Conservation (phyloP, 35 echinoderm and acorn worm species). For the Heliocidaris erythrogramma region DNA sequence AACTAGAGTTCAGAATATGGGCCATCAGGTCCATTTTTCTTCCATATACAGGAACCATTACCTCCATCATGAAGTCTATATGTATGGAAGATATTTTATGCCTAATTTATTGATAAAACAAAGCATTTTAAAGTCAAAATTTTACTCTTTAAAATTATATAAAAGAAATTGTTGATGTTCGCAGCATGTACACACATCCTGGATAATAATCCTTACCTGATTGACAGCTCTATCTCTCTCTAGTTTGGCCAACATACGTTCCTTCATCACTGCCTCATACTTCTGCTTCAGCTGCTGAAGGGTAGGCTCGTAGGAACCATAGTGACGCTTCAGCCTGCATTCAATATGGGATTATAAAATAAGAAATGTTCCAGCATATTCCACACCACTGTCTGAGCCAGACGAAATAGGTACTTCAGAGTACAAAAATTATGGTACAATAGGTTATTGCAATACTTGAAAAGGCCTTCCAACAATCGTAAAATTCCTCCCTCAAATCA, state of each 20-base stretch:
- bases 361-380: no score
- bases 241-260: constrained; percentile 95
- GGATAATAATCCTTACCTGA: constrained; percentile 55
- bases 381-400: no score
- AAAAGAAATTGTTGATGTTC: no score
- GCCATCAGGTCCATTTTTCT: no score
- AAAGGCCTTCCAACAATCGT: background rate
- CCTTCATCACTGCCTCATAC: constrained; percentile 97
- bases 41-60: no score
- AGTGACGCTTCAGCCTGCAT: constrained; percentile 88
- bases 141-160: no score
- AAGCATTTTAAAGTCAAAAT: no score
- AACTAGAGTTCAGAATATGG: no score
- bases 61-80: no score
- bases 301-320: constrained; percentile 93
- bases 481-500: background rate
- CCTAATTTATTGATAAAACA: no score
- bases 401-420: no score
- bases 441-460: background rate
- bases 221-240: constrained; percentile 95
- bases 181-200: background rate
- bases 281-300: constrained; percentile 91
- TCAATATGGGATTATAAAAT: background rate
- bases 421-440: background rate
- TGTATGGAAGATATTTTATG: no score